These are phyloP conservation scores for Condylostylus longicornis DNA, from an alignment of 1,140 invertebrate species.

Conservation along the genomic window DNA sequence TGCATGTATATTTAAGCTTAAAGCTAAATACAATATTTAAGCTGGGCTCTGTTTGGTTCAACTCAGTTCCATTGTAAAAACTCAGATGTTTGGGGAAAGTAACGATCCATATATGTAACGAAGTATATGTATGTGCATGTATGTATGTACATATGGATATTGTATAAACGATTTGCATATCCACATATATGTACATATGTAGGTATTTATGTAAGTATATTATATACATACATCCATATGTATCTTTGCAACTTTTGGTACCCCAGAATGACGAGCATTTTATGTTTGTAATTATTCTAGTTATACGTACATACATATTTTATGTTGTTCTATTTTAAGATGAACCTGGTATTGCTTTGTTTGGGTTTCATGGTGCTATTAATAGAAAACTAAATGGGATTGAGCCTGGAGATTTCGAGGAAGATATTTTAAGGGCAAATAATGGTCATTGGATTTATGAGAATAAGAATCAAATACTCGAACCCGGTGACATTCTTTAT, in stretches of 20 bases:
- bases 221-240: no score
- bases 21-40: no score
- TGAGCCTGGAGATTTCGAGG: neutral
- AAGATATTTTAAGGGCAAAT: neutral
- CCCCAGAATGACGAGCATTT: neutral
- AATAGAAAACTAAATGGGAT: neutral
- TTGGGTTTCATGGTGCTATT: neutral
- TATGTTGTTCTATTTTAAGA: neutral
- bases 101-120: no score
- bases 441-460: conserved; percentile 1
- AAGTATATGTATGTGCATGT: no score
- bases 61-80: no score
- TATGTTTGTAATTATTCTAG: neutral
- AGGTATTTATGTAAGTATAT: neutral
- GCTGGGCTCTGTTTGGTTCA: no score
- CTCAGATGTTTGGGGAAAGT: no score
- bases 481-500: neutral
- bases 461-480: neutral
- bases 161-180: no score
- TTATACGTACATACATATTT: neutral
- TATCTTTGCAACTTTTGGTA: no score
- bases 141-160: no score
- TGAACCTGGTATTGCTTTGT: neutral
- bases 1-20: no score
- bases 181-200: neutral